Evolutionary conservation across 2,113 vertebrate genomes (phyloP).

Genomic region (Oreocharis arfaki): DNA sequence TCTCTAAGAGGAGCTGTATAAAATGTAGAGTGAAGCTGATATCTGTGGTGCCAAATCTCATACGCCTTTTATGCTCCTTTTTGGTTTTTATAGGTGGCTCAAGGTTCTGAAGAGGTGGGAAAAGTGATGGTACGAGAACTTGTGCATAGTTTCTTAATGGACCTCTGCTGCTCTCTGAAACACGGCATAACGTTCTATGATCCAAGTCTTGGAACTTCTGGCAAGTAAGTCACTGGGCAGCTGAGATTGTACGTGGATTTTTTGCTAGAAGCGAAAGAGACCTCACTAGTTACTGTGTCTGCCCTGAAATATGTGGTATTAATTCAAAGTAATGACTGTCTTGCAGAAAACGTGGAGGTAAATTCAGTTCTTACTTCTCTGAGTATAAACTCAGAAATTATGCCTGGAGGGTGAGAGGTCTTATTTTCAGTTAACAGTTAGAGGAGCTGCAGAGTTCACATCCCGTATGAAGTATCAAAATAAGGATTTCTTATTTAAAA

Average conservation of each 20-base stretch:
- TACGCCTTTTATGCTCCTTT: background rate
- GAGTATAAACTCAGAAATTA: background rate
- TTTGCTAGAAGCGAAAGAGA: background rate
- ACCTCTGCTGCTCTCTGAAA: slow-evolving; percentile 91
- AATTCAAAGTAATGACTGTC: background rate
- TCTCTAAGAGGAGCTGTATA: background rate
- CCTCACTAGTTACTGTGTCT: background rate
- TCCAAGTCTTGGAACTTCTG: slow-evolving; percentile 84
- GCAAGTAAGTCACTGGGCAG: slow-evolving; percentile 70
- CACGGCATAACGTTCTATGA: slow-evolving; percentile 93
- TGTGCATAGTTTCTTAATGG: slow-evolving; percentile 85
- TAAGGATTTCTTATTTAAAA: background rate
- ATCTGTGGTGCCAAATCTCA: background rate
- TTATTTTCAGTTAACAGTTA: background rate
- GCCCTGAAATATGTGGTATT: background rate
- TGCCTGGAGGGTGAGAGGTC: background rate
- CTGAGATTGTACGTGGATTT: background rate
- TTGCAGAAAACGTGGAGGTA: background rate
- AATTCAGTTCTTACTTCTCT: background rate
- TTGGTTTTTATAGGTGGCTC: slow-evolving; percentile 18
- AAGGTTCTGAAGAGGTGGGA: slow-evolving; percentile 70
- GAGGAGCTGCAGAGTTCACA: background rate
- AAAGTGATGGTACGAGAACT: slow-evolving; percentile 79
- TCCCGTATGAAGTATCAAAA: background rate
- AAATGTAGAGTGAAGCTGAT: background rate